Conservation (phyloP, 1,140 invertebrate genomes). For the Euura saliciscinereae region DNA sequence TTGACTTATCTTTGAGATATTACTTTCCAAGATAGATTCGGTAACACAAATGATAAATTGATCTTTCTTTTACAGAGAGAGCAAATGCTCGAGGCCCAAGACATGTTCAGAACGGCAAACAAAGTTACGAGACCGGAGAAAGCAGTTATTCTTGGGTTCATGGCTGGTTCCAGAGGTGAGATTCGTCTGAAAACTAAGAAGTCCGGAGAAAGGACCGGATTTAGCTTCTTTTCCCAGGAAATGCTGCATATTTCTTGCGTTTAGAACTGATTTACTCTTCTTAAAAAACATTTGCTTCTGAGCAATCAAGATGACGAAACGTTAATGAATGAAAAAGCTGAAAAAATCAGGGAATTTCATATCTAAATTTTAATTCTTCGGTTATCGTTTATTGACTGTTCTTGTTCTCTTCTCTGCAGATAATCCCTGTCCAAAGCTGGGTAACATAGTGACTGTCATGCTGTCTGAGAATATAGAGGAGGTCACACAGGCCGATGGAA, state of each 20-base stretch:
- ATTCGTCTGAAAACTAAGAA: constrained; percentile 10
- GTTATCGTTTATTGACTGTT: not conserved
- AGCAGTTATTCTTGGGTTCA: constrained; percentile 95
- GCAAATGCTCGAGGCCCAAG: constrained; percentile 96
- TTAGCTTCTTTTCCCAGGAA: no score
- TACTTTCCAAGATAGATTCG: no score
- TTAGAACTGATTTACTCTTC: no score
- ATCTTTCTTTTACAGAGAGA: constrained; percentile 72
- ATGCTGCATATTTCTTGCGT: no score
- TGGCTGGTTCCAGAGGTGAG: constrained; percentile 92
- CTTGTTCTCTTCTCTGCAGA: constrained; percentile 65
- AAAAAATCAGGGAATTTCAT: not conserved
- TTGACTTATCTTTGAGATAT: no score
- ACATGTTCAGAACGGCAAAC: constrained; percentile 96
- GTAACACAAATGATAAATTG: constrained; percentile 8
- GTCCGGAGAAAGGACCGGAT: no score
- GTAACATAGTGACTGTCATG: constrained; percentile 92
- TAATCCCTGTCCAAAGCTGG: constrained; percentile 92
- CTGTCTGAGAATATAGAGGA: constrained; percentile 87
- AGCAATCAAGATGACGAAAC: no score
- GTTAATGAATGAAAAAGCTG: no score
- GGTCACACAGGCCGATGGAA: constrained; percentile 76
- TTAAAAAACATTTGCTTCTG: no score
- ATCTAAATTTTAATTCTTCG: not conserved
- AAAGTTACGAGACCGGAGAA: constrained; percentile 95